Evolutionary conservation across 2,888 invertebrate genomes (phyloP).

Genomic region (Agriotes lineatus): DNA sequence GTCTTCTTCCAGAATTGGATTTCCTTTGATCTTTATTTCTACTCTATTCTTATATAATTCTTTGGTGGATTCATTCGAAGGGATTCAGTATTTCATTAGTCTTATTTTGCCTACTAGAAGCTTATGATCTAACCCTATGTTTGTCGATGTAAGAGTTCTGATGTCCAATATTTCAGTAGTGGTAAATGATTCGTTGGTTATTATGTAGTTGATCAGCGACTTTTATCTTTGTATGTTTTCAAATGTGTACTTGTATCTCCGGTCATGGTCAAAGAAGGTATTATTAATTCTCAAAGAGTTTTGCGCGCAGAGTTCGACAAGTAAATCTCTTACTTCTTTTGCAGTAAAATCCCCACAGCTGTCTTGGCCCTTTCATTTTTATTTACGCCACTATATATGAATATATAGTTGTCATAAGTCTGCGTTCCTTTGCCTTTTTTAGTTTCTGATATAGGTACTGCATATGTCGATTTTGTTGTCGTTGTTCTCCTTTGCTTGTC

Average conservation of each 20-base stretch:
- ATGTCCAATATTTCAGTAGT: too few species aligned
- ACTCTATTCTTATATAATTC: neutral
- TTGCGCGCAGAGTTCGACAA: neutral
- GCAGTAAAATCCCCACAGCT: neutral
- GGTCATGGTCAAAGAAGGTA: too few species aligned
- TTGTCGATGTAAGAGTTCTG: neutral
- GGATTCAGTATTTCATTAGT: too few species aligned
- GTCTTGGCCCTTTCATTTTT: too few species aligned
- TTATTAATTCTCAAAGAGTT: too few species aligned
- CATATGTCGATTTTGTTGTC: neutral
- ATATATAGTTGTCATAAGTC: neutral
- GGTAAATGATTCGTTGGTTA: too few species aligned
- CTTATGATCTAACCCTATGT: too few species aligned
- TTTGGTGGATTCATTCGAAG: too few species aligned
- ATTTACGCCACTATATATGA: neutral
- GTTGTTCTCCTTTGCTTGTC: neutral
- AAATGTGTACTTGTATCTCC: too few species aligned
- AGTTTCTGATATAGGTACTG: too few species aligned
- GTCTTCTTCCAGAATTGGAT: neutral
- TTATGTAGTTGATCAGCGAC: too few species aligned
- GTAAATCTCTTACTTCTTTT: neutral
- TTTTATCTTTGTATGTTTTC: neutral
- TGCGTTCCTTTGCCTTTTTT: neutral
- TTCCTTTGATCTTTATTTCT: neutral
- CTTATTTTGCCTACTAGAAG: neutral